Conservation (phyloP, 2,797 vertebrate species). For the Ispidina picta region DNA sequence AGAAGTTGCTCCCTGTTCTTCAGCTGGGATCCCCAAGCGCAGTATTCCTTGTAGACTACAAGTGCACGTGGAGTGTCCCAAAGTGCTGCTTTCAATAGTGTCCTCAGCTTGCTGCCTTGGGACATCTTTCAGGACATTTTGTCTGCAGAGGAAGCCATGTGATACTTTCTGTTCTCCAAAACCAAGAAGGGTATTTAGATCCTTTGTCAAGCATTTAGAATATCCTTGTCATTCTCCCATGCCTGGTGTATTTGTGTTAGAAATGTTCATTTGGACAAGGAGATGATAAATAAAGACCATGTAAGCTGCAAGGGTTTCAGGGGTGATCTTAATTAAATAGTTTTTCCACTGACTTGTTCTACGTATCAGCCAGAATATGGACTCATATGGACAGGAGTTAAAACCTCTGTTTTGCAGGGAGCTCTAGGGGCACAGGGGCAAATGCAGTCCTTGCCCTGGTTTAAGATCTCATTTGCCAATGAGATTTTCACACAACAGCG, state of each 20-base stretch:
- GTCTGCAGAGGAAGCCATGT: background rate
- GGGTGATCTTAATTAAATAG: background rate
- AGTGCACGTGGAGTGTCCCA: background rate
- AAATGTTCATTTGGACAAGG: background rate
- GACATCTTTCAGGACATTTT: constrained; percentile 7
- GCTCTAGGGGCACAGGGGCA: background rate
- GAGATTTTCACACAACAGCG: background rate
- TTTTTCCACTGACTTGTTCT: background rate
- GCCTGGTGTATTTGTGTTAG: background rate
- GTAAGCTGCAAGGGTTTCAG: background rate
- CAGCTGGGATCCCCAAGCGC: background rate
- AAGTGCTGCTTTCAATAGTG: background rate
- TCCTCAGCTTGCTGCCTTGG: background rate
- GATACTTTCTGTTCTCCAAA: constrained; percentile 1
- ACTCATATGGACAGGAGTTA: background rate
- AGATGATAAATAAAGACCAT: background rate
- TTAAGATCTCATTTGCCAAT: background rate
- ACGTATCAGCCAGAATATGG: background rate
- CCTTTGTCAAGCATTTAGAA: background rate
- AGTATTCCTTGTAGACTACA: background rate
- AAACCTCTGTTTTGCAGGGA: background rate
- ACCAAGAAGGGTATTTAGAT: background rate
- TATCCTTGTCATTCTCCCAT: background rate
- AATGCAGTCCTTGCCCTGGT: background rate
- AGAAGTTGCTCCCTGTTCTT: background rate